Evolutionary conservation across 2,888 invertebrate genomes (phyloP).

Genomic region (Eupithecia vulgata): DNA sequence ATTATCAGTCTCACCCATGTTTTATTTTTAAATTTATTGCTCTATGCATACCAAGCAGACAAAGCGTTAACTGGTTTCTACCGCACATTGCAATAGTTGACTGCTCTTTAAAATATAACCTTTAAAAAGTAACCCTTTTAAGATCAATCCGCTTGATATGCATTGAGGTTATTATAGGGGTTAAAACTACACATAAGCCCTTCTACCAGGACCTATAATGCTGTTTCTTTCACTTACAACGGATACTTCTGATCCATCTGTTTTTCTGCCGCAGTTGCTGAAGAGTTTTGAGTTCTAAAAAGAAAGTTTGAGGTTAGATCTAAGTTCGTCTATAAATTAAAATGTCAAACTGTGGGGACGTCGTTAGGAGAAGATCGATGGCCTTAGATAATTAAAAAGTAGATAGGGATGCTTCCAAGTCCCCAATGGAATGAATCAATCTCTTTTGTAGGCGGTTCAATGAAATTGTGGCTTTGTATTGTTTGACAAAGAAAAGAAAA

Average conservation of each 20-base stretch:
- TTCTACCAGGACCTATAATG: conserved; percentile 69
- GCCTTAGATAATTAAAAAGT: conserved; percentile 11
- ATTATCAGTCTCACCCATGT: conserved; percentile 71
- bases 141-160: conserved; percentile 12
- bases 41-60: conserved; percentile 28
- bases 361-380: conserved; percentile 18
- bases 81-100: not conserved
- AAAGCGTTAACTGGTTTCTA: conserved; percentile 9
- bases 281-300: conserved; percentile 70
- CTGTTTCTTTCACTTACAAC: conserved; percentile 79
- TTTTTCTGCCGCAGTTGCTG: conserved; percentile 69
- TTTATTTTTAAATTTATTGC: conserved; percentile 41
- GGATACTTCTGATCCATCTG: conserved; percentile 72
- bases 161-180: conserved; percentile 18
- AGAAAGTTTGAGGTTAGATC: conserved; percentile 21
- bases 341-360: conserved; percentile 20
- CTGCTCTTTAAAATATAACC: not conserved
- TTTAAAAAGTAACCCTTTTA: not conserved
- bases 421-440: not conserved
- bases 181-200: conserved; percentile 73
- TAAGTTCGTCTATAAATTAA: conserved; percentile 32
- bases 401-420: not conserved
- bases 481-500: not conserved
- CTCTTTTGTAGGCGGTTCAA: not conserved
- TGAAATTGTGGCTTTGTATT: not conserved